Conservation (phyloP, 2,888 invertebrate genomes). For the Nomada ruficornis region DNA sequence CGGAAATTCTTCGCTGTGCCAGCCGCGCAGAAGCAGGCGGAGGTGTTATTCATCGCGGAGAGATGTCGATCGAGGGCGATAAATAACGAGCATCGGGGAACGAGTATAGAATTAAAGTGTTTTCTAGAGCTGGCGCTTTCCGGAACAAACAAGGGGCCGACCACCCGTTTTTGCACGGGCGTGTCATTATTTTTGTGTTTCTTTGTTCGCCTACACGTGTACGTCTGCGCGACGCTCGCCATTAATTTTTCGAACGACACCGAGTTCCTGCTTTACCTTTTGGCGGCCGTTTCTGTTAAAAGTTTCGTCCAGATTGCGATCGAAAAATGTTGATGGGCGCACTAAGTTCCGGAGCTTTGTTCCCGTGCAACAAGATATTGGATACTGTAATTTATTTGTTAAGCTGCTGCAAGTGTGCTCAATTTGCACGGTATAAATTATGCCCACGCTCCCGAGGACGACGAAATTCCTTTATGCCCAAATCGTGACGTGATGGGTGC, state of each 20-base stretch:
- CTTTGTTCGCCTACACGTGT: not conserved
- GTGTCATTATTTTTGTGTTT: not conserved
- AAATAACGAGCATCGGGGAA: not conserved
- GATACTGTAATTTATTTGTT: too few species aligned
- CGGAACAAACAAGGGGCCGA: slow-evolving; percentile 4
- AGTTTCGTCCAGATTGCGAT: not conserved
- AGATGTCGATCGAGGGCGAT: slow-evolving; percentile 16
- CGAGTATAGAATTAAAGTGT: slow-evolving; percentile 21
- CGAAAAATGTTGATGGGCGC: too few species aligned
- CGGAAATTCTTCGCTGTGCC: not conserved
- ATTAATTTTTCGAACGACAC: slow-evolving; percentile 1
- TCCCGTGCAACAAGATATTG: too few species aligned
- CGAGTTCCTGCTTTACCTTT: not conserved
- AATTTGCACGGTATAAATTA: too few species aligned
- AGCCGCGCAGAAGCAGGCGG: not conserved
- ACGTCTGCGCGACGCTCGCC: not conserved
- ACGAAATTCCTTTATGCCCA: too few species aligned
- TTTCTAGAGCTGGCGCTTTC: not conserved
- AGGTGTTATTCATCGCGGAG: not conserved
- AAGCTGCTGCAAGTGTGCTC: too few species aligned
- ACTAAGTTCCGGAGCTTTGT: too few species aligned
- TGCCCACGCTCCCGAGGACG: too few species aligned
- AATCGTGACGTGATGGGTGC: too few species aligned
- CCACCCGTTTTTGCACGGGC: not conserved
- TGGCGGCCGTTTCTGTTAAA: not conserved